Evolutionary conservation across 1,140 invertebrate genomes (phyloP).

Genomic region (Carposina sasakii): DNA sequence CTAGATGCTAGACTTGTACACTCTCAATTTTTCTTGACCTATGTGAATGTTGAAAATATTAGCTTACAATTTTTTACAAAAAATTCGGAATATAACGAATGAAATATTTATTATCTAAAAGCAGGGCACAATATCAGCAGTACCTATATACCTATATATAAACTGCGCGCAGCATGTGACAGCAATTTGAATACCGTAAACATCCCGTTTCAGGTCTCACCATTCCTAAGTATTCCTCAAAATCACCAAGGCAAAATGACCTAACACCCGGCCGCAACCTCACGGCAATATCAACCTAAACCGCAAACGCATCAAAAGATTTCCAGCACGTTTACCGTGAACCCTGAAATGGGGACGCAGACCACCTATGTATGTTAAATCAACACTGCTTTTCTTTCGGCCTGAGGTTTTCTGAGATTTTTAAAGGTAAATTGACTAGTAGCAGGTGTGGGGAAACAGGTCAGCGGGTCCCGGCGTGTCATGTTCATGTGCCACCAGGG

Average conservation of each 20-base stretch:
- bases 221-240: conserved; percentile 41
- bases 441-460: conserved; percentile 57
- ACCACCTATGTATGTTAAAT: conserved; percentile 61
- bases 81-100: no score
- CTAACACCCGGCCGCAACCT: conserved; percentile 19
- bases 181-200: conserved; percentile 55
- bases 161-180: conserved; percentile 29
- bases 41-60: no score
- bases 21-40: no score
- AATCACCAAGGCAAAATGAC: conserved; percentile 22
- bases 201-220: conserved; percentile 39
- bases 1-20: no score
- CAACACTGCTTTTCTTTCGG: conserved; percentile 61
- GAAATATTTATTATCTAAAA: no score
- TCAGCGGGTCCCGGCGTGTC: conserved; percentile 60
- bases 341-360: conserved; percentile 45
- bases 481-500: conserved; percentile 48
- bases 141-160: no score
- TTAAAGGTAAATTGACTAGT: conserved; percentile 66
- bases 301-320: conserved; percentile 45
- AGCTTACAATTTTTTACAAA: no score
- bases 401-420: conserved; percentile 52
- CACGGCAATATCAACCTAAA: conserved; percentile 44
- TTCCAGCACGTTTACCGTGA: conserved; percentile 41
- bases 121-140: no score